Conservation (phyloP, 2,888 invertebrate species). For the Lasioglossum lativentre region DNA sequence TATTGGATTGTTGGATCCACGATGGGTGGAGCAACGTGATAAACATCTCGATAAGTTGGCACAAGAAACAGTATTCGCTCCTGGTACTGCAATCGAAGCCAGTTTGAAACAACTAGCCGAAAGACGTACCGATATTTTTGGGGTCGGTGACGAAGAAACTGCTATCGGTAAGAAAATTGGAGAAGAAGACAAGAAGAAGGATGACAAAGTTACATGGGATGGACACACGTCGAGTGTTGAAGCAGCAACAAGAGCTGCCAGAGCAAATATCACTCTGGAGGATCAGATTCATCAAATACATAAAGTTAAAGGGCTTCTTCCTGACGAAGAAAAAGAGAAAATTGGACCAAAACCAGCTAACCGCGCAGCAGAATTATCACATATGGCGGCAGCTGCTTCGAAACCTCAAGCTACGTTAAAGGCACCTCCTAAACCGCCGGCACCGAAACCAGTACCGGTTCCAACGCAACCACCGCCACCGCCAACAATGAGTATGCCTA, state of each 20-base stretch:
- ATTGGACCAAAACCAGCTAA: slow-evolving; percentile 95
- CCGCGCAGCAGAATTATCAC: slow-evolving; percentile 80
- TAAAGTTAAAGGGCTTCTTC: slow-evolving; percentile 96
- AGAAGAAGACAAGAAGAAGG: slow-evolving; percentile 93
- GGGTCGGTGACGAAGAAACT: slow-evolving; percentile 99
- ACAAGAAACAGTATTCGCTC: slow-evolving; percentile 93
- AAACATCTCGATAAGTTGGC: slow-evolving; percentile 96
- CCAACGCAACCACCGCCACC: slow-evolving; percentile 83
- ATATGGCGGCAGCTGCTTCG: slow-evolving; percentile 82
- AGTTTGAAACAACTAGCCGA: slow-evolving; percentile 98
- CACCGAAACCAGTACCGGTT: slow-evolving; percentile 82
- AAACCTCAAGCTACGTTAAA: slow-evolving; percentile 82
- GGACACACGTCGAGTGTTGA: slow-evolving; percentile 99
- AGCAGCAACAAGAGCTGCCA: slow-evolving; percentile 96
- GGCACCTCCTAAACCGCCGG: slow-evolving; percentile 82
- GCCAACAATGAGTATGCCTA: slow-evolving; percentile 81
- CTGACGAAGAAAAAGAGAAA: slow-evolving; percentile 98
- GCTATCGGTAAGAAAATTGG: slow-evolving; percentile 99
- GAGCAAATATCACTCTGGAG: slow-evolving; percentile 97
- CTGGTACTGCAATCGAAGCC: slow-evolving; percentile 95
- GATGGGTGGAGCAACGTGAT: slow-evolving; percentile 99
- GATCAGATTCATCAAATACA: slow-evolving; percentile 99
- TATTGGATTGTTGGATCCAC: slow-evolving; percentile 97
- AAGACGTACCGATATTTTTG: slow-evolving; percentile 99
- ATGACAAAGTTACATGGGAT: slow-evolving; percentile 98